Conservation (phyloP, 30 jellyfish, hydroid and myxozoan genomes). For the Hydractinia echinata region DNA sequence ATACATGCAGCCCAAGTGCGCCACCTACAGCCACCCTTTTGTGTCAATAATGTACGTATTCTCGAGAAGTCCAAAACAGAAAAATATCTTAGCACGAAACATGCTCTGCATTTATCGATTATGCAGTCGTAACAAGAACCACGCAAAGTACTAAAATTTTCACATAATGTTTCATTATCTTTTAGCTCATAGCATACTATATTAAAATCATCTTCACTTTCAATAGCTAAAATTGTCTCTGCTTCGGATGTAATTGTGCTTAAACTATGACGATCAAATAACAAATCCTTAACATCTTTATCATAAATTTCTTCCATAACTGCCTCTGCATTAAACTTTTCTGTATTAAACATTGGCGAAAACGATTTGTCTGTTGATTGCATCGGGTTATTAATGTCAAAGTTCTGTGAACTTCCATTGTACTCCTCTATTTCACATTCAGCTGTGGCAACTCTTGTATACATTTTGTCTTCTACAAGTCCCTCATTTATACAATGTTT, state of each 20-base stretch:
- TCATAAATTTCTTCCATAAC: too few species aligned
- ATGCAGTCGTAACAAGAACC: conserved; percentile 48
- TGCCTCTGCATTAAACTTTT: too few species aligned
- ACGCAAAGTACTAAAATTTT: not conserved
- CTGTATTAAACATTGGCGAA: not conserved
- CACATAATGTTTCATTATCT: conserved; percentile 20
- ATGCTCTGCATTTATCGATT: conserved; percentile 81
- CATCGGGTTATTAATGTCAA: not conserved
- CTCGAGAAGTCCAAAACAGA: conserved; percentile 59
- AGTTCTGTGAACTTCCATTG: not conserved
- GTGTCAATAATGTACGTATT: conserved; percentile 61
- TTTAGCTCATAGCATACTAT: not conserved
- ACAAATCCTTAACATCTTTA: not conserved
- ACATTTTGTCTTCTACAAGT: not conserved
- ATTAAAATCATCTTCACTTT: conserved; percentile 3
- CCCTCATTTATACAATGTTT: not conserved
- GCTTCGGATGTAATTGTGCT: conserved; percentile 8
- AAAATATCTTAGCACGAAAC: conserved; percentile 67
- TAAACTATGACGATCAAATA: conserved; percentile 5
- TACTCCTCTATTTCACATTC: too few species aligned
- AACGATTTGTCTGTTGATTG: not conserved
- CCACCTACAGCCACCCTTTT: conserved; percentile 92
- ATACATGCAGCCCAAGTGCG: conserved; percentile 87
- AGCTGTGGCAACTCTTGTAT: not conserved
- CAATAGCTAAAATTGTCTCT: not conserved